These are phyloP conservation scores for Clinocottus analis DNA, from an alignment of 2,113 vertebrate genomes.

Conservation along the genomic window DNA sequence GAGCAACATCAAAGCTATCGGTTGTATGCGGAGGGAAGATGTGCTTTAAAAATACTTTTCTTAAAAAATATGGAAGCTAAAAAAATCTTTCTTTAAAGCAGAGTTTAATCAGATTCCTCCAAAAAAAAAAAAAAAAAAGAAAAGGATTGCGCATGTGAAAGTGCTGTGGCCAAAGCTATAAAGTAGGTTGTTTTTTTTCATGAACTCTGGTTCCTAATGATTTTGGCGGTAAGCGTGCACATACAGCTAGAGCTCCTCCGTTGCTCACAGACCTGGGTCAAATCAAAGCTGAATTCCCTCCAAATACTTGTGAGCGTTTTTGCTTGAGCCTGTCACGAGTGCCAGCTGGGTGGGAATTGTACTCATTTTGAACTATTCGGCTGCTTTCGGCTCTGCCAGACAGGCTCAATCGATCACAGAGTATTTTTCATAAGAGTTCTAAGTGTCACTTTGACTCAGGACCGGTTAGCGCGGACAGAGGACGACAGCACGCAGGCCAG, in stretches of 20 bases:
- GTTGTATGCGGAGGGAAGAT: constrained; percentile 58
- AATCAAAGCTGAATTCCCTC: constrained; percentile 76
- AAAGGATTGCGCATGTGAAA: constrained; percentile 78
- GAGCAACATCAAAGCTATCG: constrained; percentile 67
- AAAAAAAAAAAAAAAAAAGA: too few species aligned
- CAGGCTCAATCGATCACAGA: constrained; percentile 72
- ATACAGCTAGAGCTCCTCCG: constrained; percentile 68
- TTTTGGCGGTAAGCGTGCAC: constrained; percentile 67
- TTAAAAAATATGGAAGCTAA: constrained; percentile 59
- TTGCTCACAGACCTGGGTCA: constrained; percentile 70
- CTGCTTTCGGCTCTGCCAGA: constrained; percentile 61
- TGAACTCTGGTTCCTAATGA: constrained; percentile 72
- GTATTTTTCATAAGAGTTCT: constrained; percentile 74
- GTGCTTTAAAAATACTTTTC: constrained; percentile 76
- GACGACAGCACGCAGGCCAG: constrained; percentile 66
- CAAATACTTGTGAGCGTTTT: constrained; percentile 68
- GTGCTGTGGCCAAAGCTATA: constrained; percentile 77
- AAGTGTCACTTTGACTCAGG: constrained; percentile 66
- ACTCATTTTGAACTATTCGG: constrained; percentile 26
- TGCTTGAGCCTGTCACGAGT: constrained; percentile 54
- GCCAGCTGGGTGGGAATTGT: constrained; percentile 67
- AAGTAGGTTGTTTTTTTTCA: constrained; percentile 72
- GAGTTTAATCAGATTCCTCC: constrained; percentile 72
- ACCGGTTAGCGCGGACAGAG: constrained; percentile 52
- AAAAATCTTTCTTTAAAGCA: constrained; percentile 71